Evolutionary conservation across 1,140 invertebrate species (phyloP), one percentile per base, ranked within the genome.

Genomic region (Tetranychus urticae): DNA sequence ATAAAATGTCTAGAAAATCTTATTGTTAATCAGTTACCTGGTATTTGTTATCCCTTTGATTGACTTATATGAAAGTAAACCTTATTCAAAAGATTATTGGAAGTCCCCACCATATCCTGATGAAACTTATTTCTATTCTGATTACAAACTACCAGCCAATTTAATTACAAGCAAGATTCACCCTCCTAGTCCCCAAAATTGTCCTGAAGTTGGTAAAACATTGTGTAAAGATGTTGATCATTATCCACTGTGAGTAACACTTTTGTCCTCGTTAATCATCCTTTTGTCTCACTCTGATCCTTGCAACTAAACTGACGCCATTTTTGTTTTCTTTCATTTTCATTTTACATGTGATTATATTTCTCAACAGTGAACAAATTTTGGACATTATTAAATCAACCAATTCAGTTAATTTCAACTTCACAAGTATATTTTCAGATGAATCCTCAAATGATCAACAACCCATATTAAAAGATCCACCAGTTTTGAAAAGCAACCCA

Each of bases 181-280:
- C 39, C 56, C 64, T 0, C 68, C 68, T 1, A 56, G 55, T 3
- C 66, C 67, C 35, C 67, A 65, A 35, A 63, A 62, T 37, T 68
- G 68, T 55, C 68, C 68, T 1, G 67, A 69, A 35, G 67, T 66
- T 12, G 68, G 68, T 4, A 37, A 66, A 8, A 69, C 68, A 2
- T 56, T 69, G n/a, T 69, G 68, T 55, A 62, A 61, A n/a, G 57
- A 58, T 45, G 42, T 56, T 39, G 34, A 35, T n/a, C 34, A 56
- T 35, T 56, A 56, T 56, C 55, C 55, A 37, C 33, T 36, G 55
- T 56, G 36, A 56, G 55, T 56, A 36, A 12, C 2, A 6, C 6
- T 36, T 13, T 36, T 36, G 33, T 14, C 23, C 6, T 37, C 34
- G 34, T 31, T 36, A n/a, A 39, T 56, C 23, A 52, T 23, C 23